These are phyloP conservation scores for Oncorhynchus masou DNA, from an alignment of 2,113 vertebrate species.

Conservation along the genomic window DNA sequence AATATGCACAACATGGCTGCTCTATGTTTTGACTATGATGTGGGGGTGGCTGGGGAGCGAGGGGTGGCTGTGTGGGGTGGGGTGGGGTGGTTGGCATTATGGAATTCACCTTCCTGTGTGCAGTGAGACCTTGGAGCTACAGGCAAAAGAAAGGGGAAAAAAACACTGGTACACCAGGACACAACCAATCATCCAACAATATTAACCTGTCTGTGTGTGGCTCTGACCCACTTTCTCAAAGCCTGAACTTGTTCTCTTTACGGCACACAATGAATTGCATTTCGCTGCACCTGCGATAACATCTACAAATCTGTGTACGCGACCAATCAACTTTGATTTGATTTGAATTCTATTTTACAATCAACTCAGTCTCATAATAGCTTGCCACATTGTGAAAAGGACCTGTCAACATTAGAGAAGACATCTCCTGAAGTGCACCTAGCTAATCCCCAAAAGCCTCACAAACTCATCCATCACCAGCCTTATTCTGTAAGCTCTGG, in stretches of 20 bases:
- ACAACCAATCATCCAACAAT: too few species aligned
- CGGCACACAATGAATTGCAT: too few species aligned
- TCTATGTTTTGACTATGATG: conserved; percentile 2
- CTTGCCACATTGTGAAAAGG: too few species aligned
- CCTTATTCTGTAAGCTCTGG: neutral
- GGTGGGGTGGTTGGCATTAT: neutral
- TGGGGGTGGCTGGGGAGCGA: neutral
- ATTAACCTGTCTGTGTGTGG: neutral
- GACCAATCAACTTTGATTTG: too few species aligned
- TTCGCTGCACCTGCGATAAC: too few species aligned
- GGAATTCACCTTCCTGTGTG: neutral
- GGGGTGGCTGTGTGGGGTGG: neutral
- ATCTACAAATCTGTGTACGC: too few species aligned
- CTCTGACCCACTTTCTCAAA: neutral
- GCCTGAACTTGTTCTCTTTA: too few species aligned
- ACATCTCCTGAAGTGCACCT: neutral
- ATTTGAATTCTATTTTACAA: too few species aligned
- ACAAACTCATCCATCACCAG: neutral
- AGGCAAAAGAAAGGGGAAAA: neutral
- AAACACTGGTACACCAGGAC: neutral
- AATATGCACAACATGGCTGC: conserved; percentile 34
- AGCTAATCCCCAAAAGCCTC: neutral
- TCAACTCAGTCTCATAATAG: too few species aligned
- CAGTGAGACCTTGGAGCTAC: neutral
- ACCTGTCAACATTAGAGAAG: neutral